Evolutionary conservation across 2,888 invertebrate genomes (phyloP), one percentile per base, ranked within the genome.

Genomic region (Danaus chrysippus): DNA sequence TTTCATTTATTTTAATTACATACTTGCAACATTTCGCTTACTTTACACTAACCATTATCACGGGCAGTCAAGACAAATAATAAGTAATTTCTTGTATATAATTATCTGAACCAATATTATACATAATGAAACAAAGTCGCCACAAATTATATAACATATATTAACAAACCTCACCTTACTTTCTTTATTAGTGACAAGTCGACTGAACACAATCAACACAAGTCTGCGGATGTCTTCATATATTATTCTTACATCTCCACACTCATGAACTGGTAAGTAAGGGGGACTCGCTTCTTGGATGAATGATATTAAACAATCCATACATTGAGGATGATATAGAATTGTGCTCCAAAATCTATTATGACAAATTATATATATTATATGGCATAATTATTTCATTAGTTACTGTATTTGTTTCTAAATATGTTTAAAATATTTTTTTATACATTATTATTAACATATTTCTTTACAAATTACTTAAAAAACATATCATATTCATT

Each of bases 111-210:
- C 44, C 17, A 44, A n/a, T 10, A 52, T 55, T 54, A 19, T 6
- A 58, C 54, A n/a, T n/a, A n/a, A n/a, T n/a, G n/a, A n/a, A n/a
- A n/a, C n/a, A n/a, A n/a, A n/a, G n/a, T n/a, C n/a, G n/a, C n/a
- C n/a, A n/a, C n/a, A n/a, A n/a, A n/a, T n/a, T n/a, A n/a, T n/a
- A n/a, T n/a, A n/a, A n/a, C n/a, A n/a, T n/a, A n/a, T n/a, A n/a
- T n/a, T n/a, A 41, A 41, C n/a, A 57, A 62, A 42, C 12, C 75
- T 77, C 78, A 95, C 95, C 84, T 94, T 93, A 13, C 94, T 94
- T 79, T 97, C 96, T 72, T 94, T 94, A 80, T 94, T 94, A 11
- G 96, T 96, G 10, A 96, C 92, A 69, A 98, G 92, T 73, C 98
- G 93, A 69, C 95, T 92, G 74, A 95, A 94, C 10, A 96, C 89